Conservation (phyloP, 2,113 vertebrate species). For the Etheostoma cragini region DNA sequence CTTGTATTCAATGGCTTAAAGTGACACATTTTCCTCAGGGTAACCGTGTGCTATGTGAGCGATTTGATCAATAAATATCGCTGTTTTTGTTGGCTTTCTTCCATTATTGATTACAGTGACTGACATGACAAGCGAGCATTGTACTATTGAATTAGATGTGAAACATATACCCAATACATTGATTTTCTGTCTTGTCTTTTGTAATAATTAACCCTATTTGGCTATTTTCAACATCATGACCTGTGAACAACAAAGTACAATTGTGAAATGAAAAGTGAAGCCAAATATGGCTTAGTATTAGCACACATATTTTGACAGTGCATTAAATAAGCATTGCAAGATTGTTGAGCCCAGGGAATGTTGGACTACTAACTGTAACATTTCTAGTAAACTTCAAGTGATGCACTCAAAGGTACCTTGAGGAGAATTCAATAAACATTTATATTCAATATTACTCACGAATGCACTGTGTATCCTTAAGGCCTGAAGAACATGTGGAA, state of each 20-base stretch:
- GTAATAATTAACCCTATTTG: constrained; percentile 45
- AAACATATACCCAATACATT: constrained; percentile 29
- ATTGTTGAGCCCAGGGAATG: background rate
- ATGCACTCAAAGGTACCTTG: constrained; percentile 2
- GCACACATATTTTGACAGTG: background rate
- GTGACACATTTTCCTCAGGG: background rate
- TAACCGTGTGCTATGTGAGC: background rate
- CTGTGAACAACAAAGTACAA: constrained; percentile 45
- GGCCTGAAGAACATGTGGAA: constrained; percentile 12
- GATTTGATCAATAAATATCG: constrained; percentile 37
- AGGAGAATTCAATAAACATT: constrained; percentile 17
- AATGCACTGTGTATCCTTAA: constrained; percentile 2
- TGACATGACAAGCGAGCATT: constrained; percentile 33
- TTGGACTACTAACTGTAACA: constrained; percentile 14
- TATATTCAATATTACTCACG: constrained; percentile 30
- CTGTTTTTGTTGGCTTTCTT: constrained; percentile 42
- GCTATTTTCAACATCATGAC: background rate
- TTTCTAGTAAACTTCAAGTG: constrained; percentile 19
- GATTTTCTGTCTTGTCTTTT: constrained; percentile 49
- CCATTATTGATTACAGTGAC: constrained; percentile 54
- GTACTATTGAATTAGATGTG: constrained; percentile 21
- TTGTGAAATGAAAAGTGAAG: constrained; percentile 34
- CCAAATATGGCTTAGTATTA: constrained; percentile 23
- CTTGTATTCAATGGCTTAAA: background rate
- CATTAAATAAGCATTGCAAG: background rate